A percentile compares a stretch with the other conserved stretches of the same genome.
phyloP scores from a whole-genome alignment of 92 coral and sea anemone species.

The Scolanthus callimorphus region DNA sequence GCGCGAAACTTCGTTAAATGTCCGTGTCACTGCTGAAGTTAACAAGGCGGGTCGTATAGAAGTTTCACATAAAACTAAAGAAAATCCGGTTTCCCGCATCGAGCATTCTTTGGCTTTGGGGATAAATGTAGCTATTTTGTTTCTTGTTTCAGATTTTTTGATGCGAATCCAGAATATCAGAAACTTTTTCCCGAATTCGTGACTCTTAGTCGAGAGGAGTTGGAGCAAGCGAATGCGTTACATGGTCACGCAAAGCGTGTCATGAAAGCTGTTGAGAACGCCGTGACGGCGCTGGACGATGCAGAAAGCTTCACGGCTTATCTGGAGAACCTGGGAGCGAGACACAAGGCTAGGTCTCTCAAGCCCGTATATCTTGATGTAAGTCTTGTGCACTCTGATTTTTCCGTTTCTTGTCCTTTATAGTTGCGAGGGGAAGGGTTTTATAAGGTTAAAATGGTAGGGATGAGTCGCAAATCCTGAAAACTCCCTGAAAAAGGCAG shows the following conservation, averaged over 20 bases:
- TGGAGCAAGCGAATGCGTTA: constrained; percentile 61
- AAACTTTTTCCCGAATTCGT: constrained; percentile 77
- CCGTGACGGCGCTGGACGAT: constrained; percentile 63
- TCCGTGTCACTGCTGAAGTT: too few species aligned
- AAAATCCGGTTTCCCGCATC: neutral
- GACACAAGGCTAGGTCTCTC: constrained; percentile 60
- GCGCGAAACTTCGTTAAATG: too few species aligned
- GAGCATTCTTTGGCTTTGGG: neutral
- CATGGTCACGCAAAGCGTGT: constrained; percentile 82
- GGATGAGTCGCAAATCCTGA: too few species aligned
- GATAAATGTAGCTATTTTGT: neutral
- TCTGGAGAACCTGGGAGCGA: constrained; percentile 67
- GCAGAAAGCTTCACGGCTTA: constrained; percentile 53
- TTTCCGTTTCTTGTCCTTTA: neutral
- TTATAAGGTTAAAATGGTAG: too few species aligned
- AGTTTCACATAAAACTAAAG: too few species aligned
- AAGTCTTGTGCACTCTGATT: constrained; percentile 1
- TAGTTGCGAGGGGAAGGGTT: too few species aligned
- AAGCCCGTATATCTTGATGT: constrained; percentile 77
- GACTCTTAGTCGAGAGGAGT: constrained; percentile 47
- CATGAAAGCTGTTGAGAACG: constrained; percentile 76
- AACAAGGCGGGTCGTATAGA: too few species aligned
- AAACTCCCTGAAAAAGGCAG: too few species aligned
- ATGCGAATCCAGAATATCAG: constrained; percentile 69
- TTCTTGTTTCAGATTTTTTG: constrained; percentile 46